Conservation (phyloP, 2,888 invertebrate genomes). For the Amitus sp. region DNA sequence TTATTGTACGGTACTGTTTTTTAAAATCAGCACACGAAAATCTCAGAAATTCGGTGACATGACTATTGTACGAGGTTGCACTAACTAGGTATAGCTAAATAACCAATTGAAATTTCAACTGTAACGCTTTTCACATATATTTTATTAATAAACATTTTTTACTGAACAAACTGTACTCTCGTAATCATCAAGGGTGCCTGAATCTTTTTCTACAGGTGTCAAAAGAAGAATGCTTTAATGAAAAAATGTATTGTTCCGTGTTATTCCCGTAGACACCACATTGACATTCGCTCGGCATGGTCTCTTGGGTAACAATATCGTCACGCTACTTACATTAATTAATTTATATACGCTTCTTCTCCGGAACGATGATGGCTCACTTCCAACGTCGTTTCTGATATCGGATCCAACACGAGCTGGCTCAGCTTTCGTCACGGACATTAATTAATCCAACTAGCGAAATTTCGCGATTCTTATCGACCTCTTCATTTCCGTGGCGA, state of each 20-base stretch:
- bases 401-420: not conserved
- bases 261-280: conserved; percentile 50
- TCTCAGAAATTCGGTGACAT: not conserved
- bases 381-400: not conserved
- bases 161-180: no score
- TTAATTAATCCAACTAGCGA: not conserved
- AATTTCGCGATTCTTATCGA: no score
- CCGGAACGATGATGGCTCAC: conserved; percentile 2
- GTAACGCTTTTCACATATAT: conserved; percentile 8
- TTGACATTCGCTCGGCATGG: conserved; percentile 51
- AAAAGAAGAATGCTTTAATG: conserved; percentile 31
- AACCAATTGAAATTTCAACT: not conserved
- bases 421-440: not conserved
- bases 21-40: no score
- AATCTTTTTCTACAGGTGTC: no score
- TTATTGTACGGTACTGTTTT: not conserved
- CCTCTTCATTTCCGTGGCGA: not conserved
- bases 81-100: not conserved
- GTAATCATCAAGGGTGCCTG: no score
- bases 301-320: conserved; percentile 51
- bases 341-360: conserved; percentile 17
- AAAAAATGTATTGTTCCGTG: conserved; percentile 52
- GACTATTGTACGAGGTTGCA: not conserved
- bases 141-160: conserved; percentile 10
- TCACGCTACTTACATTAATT: conserved; percentile 53